Percentiles rank a stretch among this genome's conserved stretches.
Evolutionary conservation across 2,888 invertebrate genomes (phyloP).

Genomic region (Aporophyla lueneburgensis): DNA sequence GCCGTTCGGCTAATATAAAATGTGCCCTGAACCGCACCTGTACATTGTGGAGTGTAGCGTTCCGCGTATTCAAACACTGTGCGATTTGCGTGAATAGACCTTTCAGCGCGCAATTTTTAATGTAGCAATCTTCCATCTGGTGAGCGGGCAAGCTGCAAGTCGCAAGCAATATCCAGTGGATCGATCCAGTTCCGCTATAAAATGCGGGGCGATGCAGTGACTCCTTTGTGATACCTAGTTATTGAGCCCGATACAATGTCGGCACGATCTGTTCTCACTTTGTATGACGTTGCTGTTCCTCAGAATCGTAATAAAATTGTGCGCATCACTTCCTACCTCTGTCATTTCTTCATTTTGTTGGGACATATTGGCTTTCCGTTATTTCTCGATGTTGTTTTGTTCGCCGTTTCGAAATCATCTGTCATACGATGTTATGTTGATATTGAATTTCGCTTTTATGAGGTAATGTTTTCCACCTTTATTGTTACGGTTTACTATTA

Average conservation of each 20-base stretch:
- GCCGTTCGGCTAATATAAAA: conserved; percentile 49
- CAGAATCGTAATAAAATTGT: conserved; percentile 74
- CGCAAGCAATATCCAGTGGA: conserved; percentile 66
- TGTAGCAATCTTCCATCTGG: conserved; percentile 58
- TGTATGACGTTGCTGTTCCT: conserved; percentile 71
- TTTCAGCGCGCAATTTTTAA: conserved; percentile 75
- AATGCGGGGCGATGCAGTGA: conserved; percentile 71
- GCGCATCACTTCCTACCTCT: conserved; percentile 63
- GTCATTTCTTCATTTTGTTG: conserved; percentile 65
- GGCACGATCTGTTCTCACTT: conserved; percentile 72
- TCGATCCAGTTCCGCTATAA: conserved; percentile 61
- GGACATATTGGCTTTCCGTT: conserved; percentile 59
- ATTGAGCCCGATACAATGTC: conserved; percentile 75
- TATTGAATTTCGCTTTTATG: conserved; percentile 50
- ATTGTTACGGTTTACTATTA: conserved; percentile 24
- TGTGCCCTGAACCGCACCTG: conserved; percentile 42
- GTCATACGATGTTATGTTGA: conserved; percentile 50
- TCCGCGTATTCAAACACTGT: conserved; percentile 64
- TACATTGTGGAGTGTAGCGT: conserved; percentile 37
- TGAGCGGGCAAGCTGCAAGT: conserved; percentile 63
- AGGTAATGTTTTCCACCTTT: conserved; percentile 13
- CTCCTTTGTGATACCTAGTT: conserved; percentile 73
- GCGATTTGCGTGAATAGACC: conserved; percentile 71
- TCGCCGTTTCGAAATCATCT: conserved; percentile 35
- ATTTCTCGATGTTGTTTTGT: conserved; percentile 45